Evolutionary conservation across 2,797 vertebrate species (phyloP).

Genomic region (Phaenicophaeus curvirostris): DNA sequence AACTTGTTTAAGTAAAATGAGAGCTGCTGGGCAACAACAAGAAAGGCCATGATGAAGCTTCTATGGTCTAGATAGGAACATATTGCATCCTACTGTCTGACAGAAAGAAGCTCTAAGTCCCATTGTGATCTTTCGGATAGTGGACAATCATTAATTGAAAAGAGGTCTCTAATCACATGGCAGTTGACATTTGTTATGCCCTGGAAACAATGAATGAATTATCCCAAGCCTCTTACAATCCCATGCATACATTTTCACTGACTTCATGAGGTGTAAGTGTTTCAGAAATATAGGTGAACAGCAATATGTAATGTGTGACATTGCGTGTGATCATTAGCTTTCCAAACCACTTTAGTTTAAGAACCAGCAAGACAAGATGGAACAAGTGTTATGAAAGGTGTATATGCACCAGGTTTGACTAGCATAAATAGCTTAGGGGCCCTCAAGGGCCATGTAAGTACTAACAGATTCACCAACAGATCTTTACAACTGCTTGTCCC

Average conservation of each 20-base stretch:
- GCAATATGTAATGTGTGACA: fast-evolving
- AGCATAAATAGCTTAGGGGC: neutral
- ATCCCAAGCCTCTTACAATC: neutral
- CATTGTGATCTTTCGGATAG: neutral
- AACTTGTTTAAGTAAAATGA: neutral
- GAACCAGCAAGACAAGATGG: neutral
- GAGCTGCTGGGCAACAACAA: neutral
- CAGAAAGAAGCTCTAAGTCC: neutral
- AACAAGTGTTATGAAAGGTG: neutral
- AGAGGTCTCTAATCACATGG: neutral
- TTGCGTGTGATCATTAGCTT: neutral
- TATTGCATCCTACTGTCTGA: neutral
- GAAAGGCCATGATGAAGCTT: neutral
- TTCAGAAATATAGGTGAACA: no score
- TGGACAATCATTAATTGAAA: neutral
- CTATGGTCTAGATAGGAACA: neutral
- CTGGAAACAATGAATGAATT: neutral
- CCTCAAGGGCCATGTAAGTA: neutral
- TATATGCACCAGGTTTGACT: neutral
- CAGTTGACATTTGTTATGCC: neutral
- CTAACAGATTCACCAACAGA: neutral
- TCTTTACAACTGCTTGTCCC: neutral
- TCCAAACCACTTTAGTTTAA: neutral
- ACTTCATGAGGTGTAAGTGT: neutral
- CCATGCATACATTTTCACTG: neutral